Conservation (phyloP, 2,888 invertebrate species). For the Diadromus collaris region DNA sequence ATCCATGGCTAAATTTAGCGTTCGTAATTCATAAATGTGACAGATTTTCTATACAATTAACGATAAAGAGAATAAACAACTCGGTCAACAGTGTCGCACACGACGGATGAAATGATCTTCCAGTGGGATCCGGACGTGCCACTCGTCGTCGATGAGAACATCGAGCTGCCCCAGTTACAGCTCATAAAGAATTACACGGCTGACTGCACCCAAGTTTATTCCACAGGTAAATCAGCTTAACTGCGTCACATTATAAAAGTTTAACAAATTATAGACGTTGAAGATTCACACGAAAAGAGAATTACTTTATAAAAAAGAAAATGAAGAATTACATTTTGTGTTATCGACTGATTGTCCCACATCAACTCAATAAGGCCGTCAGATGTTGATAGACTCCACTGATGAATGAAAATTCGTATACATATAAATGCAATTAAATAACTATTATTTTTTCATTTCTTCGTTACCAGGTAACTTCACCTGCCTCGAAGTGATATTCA, state of each 20-base stretch:
- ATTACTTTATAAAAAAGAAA: not conserved
- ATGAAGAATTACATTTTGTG: not conserved
- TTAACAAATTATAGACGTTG: not conserved
- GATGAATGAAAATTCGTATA: constrained; percentile 27
- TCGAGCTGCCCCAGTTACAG: constrained; percentile 94
- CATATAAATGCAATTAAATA: not conserved
- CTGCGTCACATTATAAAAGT: not conserved
- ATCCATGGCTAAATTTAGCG: constrained; percentile 45
- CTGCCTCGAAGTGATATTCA: constrained; percentile 94
- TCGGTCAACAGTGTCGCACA: constrained; percentile 90
- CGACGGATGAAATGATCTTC: constrained; percentile 96
- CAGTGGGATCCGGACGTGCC: constrained; percentile 96
- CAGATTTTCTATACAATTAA: constrained; percentile 50
- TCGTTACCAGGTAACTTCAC: constrained; percentile 90
- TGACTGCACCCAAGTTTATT: constrained; percentile 95
- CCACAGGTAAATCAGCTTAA: constrained; percentile 85
- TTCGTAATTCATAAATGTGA: not conserved
- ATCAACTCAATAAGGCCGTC: too few relatives aligned
- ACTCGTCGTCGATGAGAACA: constrained; percentile 93
- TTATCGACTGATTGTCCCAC: not conserved
- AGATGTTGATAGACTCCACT: not conserved
- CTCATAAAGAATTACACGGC: constrained; percentile 94
- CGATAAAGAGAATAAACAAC: constrained; percentile 67
- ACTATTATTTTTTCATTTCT: not conserved
- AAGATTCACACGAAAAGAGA: not conserved